Base-by-base conservation (phyloP, 2,113 vertebrate species). In the Daphoenositta chrysoptera region DNA sequence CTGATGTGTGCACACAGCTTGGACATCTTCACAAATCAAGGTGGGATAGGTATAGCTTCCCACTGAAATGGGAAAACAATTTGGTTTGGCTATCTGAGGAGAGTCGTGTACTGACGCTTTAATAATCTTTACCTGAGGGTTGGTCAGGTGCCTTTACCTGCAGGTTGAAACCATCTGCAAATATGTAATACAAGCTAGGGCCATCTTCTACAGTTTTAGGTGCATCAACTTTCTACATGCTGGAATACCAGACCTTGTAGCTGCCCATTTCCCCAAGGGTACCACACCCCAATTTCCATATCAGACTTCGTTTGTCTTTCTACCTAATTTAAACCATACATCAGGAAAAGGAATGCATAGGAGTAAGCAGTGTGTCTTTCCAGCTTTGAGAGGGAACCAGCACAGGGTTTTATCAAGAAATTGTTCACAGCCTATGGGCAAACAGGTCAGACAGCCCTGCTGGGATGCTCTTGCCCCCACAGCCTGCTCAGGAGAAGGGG, bases 391-490 rank as follows among this genome's bases (percentile, higher is more conserved):
- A 33, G 14, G 23, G 19, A 57, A 7, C 4, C 27, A 65, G 10
- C 14, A 8, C 4, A 1, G 9, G 26, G 24, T 75, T 92, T 82
- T 45, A n/a, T 20, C 15, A 79, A 56, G 8, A 57, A 40, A 51
- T 51, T 58, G 5, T 31, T 50, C 37, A 26, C n/a, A 61, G 10
- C 5, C 11, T 27, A 3, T 5, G 18, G 30, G 9, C 21, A 69
- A 17, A 5, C 2, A n/a, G 44, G 6, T 63, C 57, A n/a, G 14
- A 24, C 5, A 58, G 12, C 8, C 16, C 0, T 1, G 4, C 15
- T 42, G 10, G n/a, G 30, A 2, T 75, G 15, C 11, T 69, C 27
- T 35, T 44, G 21, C 8, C 2, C 16, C 37, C 58, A 15, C 12
- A 60, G 16, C 27, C 19, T 85, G 21, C 57, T 50, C 15, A 22